Conservation (phyloP, 2,888 invertebrate genomes). For the Apodemia hepburni region DNA sequence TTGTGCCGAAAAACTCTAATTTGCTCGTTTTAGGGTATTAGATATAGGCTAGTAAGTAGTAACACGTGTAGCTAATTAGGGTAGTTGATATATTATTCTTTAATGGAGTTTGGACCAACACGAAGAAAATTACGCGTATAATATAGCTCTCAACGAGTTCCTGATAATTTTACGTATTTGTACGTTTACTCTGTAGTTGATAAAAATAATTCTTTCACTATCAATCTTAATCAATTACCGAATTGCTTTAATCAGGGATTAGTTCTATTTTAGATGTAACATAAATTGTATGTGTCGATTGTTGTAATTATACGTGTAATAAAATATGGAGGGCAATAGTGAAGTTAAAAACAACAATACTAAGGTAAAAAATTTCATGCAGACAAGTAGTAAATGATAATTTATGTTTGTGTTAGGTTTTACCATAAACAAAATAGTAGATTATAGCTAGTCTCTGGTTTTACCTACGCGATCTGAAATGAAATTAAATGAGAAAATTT, state of each 20-base stretch:
- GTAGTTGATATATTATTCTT: no score
- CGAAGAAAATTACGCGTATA: no score
- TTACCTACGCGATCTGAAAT: background rate
- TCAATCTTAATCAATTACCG: background rate
- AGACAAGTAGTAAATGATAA: background rate
- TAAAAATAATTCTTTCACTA: constrained; percentile 4
- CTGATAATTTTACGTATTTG: no score
- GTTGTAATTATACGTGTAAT: background rate
- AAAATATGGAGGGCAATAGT: background rate
- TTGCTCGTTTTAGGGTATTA: no score
- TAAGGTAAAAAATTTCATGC: background rate
- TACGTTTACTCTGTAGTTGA: background rate
- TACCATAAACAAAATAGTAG: no score
- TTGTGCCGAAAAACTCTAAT: no score
- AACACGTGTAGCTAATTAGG: no score
- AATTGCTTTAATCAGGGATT: background rate
- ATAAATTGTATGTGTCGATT: background rate
- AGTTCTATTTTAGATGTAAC: background rate
- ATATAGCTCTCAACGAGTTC: no score
- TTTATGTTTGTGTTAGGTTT: background rate
- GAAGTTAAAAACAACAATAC: background rate
- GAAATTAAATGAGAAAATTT: background rate
- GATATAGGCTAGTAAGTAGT: no score
- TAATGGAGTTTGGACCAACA: no score
- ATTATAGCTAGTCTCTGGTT: no score